phyloP scores from a whole-genome alignment of 1,140 invertebrate genomes.

The Eupristina koningsbergeri region DNA sequence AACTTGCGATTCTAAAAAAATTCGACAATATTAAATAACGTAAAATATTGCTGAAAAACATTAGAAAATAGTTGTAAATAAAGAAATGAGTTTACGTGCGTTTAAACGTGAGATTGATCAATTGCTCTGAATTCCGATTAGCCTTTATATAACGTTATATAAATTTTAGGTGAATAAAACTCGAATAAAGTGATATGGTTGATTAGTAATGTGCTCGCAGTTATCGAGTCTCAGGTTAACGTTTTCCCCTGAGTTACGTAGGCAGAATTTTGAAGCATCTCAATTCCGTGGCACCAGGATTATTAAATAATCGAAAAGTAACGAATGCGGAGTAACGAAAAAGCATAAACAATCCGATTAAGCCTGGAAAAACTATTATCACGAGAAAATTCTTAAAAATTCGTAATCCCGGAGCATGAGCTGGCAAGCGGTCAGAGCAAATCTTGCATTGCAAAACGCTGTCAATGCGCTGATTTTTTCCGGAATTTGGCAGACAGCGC shows the following conservation, averaged over 20 bases:
- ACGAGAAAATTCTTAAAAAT: not conserved
- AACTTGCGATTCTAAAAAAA: too few relatives aligned
- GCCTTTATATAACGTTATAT: not conserved
- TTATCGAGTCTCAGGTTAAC: too few relatives aligned
- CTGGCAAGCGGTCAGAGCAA: not conserved
- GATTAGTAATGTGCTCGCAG: too few relatives aligned
- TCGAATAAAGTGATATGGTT: too few relatives aligned
- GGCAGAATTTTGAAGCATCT: not conserved
- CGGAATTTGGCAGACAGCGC: slow-evolving; percentile 20
- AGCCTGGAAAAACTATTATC: not conserved
- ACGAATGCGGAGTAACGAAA: too few relatives aligned
- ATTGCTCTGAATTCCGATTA: not conserved
- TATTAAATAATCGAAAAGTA: not conserved
- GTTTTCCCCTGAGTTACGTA: too few relatives aligned
- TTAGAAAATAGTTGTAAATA: too few relatives aligned
- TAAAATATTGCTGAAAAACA: too few relatives aligned
- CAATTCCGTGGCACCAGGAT: not conserved
- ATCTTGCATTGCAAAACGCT: not conserved
- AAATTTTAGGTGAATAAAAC: not conserved
- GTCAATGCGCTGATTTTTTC: not conserved
- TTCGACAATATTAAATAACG: too few relatives aligned
- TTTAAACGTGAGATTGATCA: not conserved
- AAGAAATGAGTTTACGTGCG: too few relatives aligned
- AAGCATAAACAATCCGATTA: too few relatives aligned
- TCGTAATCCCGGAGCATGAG: too few relatives aligned